phyloP scores from a whole-genome alignment of 2,888 invertebrate species.

The Diplazon laetatorius region DNA sequence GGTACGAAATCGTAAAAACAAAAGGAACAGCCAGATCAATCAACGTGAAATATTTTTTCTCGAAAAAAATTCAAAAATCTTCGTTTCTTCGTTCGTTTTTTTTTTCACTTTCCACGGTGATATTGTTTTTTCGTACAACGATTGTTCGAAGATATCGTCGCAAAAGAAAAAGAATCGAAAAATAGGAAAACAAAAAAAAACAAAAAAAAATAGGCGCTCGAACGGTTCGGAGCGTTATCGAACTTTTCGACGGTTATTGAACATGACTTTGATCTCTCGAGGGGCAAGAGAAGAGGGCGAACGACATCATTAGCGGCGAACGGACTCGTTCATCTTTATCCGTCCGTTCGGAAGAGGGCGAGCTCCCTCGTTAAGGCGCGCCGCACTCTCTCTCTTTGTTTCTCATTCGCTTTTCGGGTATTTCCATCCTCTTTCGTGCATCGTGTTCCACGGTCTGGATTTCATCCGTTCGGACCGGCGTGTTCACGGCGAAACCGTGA shows the following conservation, averaged over 20 bases:
- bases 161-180: not conserved
- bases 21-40: too few species aligned
- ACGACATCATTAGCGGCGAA: constrained; percentile 71
- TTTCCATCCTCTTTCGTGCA: not conserved
- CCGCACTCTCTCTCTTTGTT: constrained; percentile 27
- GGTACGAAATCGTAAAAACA: too few species aligned
- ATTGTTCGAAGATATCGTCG: constrained; percentile 26
- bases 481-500: constrained; percentile 5
- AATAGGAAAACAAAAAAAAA: too few species aligned
- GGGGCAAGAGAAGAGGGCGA: constrained; percentile 51
- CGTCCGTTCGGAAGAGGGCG: constrained; percentile 25
- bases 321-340: constrained; percentile 64
- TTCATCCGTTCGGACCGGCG: not conserved
- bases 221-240: constrained; percentile 39
- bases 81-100: too few species aligned
- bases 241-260: constrained; percentile 35
- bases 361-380: constrained; percentile 49
- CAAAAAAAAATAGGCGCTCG: constrained; percentile 18
- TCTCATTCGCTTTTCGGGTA: not conserved
- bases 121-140: constrained; percentile 12
- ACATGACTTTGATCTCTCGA: constrained; percentile 62
- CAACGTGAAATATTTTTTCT: too few species aligned
- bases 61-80: too few species aligned
- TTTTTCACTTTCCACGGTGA: too few species aligned
- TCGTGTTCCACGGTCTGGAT: too few species aligned